Evolutionary conservation across 2,888 invertebrate species (phyloP), one percentile per base, ranked within the genome.

Genomic region (Melanostoma scalare): DNA sequence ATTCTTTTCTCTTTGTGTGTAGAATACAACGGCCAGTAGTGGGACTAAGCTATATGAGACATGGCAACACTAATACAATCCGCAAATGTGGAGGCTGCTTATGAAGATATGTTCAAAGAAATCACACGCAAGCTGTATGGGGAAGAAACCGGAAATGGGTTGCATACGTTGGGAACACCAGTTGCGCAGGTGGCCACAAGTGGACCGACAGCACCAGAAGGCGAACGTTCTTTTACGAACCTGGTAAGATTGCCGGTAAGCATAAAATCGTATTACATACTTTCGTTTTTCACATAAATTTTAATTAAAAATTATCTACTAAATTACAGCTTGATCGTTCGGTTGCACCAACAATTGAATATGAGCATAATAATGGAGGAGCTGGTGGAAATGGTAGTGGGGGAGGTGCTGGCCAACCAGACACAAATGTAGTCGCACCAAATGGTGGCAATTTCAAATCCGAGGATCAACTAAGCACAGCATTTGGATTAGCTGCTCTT

Each of bases 121-220:
- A 97, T 97, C 89, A 97, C 97, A 85, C 94, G 96, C 91, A 97
- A 97, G 92, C 93, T 97, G 87, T 97, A 97, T 92, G 97, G 97
- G 86, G 96, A 96, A 91, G 96, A 97, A 91, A 91, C 92, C 89
- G 91, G 91, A 86, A 91, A 91, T 90, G 91, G 91, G 87, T 89
- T 91, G 86, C 92, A 91, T 86, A 91, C 92, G 77, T 88, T 91
- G 86, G 91, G 91, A 72, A 91, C 91, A 86, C 91, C 91, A 86
- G 91, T 91, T 87, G 91, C 91, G 85, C 91, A 91, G 87, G 90
- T 91, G 88, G 91, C 91, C 86, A 91, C 91, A 85, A 90, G 90
- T 85, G 91, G 91, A 67, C 91, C 91, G 69, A 91, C 91, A 52
- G 91, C 90, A 86, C 91, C 92, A 81, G 91, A 91, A 86, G 91